These are phyloP conservation scores for Pristionchus exspectatus DNA, from an alignment of 2,888 invertebrate species.

Conservation along the genomic window DNA sequence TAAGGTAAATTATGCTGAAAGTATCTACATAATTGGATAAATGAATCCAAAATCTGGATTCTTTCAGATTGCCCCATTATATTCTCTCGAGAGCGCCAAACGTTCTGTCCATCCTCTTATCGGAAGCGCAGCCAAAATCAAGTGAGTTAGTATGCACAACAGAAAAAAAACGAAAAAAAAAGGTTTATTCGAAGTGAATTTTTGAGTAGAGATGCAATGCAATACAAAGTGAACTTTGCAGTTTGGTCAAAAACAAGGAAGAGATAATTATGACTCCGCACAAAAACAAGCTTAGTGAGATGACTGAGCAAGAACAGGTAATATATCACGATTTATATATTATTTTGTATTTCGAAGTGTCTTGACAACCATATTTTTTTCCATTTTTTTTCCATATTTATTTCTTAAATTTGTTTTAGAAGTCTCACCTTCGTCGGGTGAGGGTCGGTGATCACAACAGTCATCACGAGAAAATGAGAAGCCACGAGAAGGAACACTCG, in stretches of 20 bases:
- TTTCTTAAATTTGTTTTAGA: constrained; percentile 61
- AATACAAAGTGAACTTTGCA: constrained; percentile 59
- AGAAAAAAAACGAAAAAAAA: too few species aligned
- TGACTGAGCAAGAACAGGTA: constrained; percentile 66
- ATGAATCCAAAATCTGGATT: neutral
- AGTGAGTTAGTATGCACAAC: constrained; percentile 62
- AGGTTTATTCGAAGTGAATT: neutral
- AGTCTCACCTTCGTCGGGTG: constrained; percentile 68
- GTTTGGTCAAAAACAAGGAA: constrained; percentile 70
- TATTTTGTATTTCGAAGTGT: neutral
- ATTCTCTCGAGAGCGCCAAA: constrained; percentile 73
- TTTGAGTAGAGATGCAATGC: constrained; percentile 13
- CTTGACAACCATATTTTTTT: too few species aligned
- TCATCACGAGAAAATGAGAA: constrained; percentile 58
- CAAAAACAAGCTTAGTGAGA: constrained; percentile 73
- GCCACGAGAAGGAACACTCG: constrained; percentile 65
- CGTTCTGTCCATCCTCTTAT: constrained; percentile 75
- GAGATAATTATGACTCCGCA: constrained; percentile 77
- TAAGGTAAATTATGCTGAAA: constrained; percentile 53
- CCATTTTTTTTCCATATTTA: too few species aligned
- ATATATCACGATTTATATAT: neutral
- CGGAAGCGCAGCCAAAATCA: constrained; percentile 75
- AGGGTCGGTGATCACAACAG: constrained; percentile 72
- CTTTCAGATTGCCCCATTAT: constrained; percentile 70
- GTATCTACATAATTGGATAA: neutral